Evolutionary conservation across 2,113 vertebrate species (phyloP).

Genomic region (Aphyosemion australe): DNA sequence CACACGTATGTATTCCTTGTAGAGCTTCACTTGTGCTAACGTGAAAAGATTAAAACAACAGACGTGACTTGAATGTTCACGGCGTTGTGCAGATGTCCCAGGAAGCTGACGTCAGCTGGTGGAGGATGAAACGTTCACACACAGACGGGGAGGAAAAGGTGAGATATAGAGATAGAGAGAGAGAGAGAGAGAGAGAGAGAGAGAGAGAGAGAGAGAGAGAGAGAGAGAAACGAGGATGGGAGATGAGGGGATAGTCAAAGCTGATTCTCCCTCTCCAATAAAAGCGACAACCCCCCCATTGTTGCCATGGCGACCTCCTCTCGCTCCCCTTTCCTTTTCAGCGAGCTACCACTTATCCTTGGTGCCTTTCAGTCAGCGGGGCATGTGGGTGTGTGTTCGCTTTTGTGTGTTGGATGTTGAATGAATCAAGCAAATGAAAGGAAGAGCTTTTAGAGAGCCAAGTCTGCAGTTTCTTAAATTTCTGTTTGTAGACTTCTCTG

Average conservation of each 20-base stretch:
- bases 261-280: constrained; percentile 67
- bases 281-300: constrained; percentile 59
- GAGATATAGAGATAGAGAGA: constrained; percentile 24
- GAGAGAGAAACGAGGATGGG: constrained; percentile 17
- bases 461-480: constrained; percentile 27
- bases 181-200: constrained; percentile 18
- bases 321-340: constrained; percentile 63
- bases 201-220: constrained; percentile 15
- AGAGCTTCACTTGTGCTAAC: constrained; percentile 3
- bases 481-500: constrained; percentile 14
- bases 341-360: constrained; percentile 71
- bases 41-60: constrained; percentile 9
- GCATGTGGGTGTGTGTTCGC: constrained; percentile 62
- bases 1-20: background rate
- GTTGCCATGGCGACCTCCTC: constrained; percentile 75
- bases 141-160: constrained; percentile 32
- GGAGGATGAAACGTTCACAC: constrained; percentile 24
- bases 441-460: constrained; percentile 52
- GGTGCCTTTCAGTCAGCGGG: constrained; percentile 71
- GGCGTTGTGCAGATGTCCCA: constrained; percentile 5
- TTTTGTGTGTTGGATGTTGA: constrained; percentile 61
- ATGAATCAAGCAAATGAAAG: constrained; percentile 70
- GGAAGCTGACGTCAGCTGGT: constrained; percentile 30
- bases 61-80: constrained; percentile 37
- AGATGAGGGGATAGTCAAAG: constrained; percentile 38